Evolutionary conservation across 2,797 vertebrate species (phyloP).

Genomic region (Rousettus madagascariensis): DNA sequence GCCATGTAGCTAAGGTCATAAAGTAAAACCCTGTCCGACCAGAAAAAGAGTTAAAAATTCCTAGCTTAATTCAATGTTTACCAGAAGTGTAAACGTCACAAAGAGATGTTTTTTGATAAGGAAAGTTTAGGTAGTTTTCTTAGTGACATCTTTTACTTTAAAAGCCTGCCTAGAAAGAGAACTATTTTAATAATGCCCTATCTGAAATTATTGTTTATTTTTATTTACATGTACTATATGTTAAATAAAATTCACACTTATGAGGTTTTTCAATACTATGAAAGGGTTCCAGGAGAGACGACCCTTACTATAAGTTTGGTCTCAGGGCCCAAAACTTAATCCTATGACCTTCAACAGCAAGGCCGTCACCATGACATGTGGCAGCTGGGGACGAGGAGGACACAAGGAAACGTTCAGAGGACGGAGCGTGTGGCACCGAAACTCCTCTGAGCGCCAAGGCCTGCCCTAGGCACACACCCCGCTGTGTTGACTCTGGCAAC

Average conservation of each 20-base stretch:
- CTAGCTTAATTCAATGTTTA: background rate
- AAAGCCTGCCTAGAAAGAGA: background rate
- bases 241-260: background rate
- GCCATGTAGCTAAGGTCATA: background rate
- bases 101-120: background rate
- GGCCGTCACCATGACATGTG: background rate
- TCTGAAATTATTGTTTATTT: background rate
- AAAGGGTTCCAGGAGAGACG: background rate
- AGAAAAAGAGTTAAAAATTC: background rate
- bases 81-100: background rate
- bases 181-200: background rate
- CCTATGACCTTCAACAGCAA: background rate
- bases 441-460: background rate
- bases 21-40: background rate
- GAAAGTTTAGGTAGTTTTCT: background rate
- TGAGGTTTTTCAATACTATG: background rate
- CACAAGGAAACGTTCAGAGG: background rate
- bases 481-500: slow-evolving; percentile 30
- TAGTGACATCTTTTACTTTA: background rate
- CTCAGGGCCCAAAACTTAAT: background rate
- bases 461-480: slow-evolving; percentile 7
- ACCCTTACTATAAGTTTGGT: background rate
- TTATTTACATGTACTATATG: background rate
- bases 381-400: background rate
- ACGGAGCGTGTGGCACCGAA: background rate